Base-by-base conservation (phyloP, 2,797 vertebrate species). In the Pseudocheirus occidentalis region DNA sequence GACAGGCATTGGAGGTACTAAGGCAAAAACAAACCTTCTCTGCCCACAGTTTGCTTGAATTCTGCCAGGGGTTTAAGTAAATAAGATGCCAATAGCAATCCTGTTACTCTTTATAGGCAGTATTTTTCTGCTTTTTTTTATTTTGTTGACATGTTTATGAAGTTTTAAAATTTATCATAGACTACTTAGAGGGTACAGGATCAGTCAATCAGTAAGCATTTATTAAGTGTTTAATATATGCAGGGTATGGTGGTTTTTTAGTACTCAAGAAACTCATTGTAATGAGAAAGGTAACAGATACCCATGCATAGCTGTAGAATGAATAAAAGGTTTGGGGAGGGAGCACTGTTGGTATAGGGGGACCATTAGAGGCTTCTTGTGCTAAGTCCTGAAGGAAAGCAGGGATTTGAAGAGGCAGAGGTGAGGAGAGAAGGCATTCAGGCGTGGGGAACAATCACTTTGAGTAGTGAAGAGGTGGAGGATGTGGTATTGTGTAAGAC, bases 91-190 rank as follows among this genome's bases (percentile, higher is more conserved):
- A 55, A 56, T 62, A 92, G 34, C 55, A 55, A 6, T 59, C 55
- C 66, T 55, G 31, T 62, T 62, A 62, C 52, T 91, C 34, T 27
- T 95, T 91, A 57, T 96, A 95, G 52, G 0, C 12, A 34, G 10
- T 94, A 12, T 52, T 31, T 73, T 66, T 93, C 66, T 52, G 28
- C 62, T 94, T 94, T 93, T 89, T 62, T 90, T 5, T 46, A 27
- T 92, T 90, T 27, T 21, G 46, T 89, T 59, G 93, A 92, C 94
- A 92, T 94, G 50, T 34, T 93, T 55, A 53, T 4, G 1, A 90
- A 81, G 81, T 97, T 97, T 50, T 57, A 55, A 95, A 96, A 95
- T 94, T 59, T 91, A 53, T 29, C 18, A 11, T 92, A 91, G 4
- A 54, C 95, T 92, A 66, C 56, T 94, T 95, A 28, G 53, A 92